Evolutionary conservation across 2,113 vertebrate genomes (phyloP).

Genomic region (Raja brachyura): DNA sequence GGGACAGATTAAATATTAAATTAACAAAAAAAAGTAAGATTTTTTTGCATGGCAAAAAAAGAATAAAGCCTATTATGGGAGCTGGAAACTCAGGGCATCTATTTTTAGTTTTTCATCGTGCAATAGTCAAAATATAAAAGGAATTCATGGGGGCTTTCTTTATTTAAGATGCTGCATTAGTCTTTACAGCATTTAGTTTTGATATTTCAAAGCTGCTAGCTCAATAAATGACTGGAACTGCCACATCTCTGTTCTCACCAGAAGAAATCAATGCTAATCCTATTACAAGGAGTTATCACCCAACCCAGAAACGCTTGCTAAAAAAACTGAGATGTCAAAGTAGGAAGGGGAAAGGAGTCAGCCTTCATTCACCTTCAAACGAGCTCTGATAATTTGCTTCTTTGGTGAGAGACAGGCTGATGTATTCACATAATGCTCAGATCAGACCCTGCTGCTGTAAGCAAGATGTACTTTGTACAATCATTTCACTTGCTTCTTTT

Average conservation of each 20-base stretch:
- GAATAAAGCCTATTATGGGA: slow-evolving; percentile 81
- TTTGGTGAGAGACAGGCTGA: slow-evolving; percentile 69
- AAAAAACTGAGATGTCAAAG: slow-evolving; percentile 96
- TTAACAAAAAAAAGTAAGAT: slow-evolving; percentile 30
- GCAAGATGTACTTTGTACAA: slow-evolving; percentile 59
- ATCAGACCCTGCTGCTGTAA: slow-evolving; percentile 76
- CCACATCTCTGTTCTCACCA: slow-evolving; percentile 99
- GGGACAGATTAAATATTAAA: slow-evolving; percentile 30
- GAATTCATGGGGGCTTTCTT: slow-evolving; percentile 77
- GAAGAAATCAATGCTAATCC: slow-evolving; percentile 99
- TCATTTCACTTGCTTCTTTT: slow-evolving; percentile 30
- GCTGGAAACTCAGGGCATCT: slow-evolving; percentile 78
- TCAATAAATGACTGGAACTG: slow-evolving; percentile 99
- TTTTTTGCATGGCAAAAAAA: slow-evolving; percentile 42
- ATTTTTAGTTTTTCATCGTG: slow-evolving; percentile 84
- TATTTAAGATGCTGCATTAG: slow-evolving; percentile 88
- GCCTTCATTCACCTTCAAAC: slow-evolving; percentile 99
- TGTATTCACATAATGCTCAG: slow-evolving; percentile 69
- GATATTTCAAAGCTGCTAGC: slow-evolving; percentile 99
- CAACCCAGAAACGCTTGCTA: slow-evolving; percentile 97
- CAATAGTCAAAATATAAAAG: slow-evolving; percentile 70
- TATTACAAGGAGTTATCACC: slow-evolving; percentile 99
- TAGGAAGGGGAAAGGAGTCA: slow-evolving; percentile 68
- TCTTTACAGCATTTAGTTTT: slow-evolving; percentile 80
- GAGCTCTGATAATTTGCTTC: slow-evolving; percentile 91